Conservation (phyloP, 1,140 invertebrate species). For the Temnothorax longispinosus region DNA sequence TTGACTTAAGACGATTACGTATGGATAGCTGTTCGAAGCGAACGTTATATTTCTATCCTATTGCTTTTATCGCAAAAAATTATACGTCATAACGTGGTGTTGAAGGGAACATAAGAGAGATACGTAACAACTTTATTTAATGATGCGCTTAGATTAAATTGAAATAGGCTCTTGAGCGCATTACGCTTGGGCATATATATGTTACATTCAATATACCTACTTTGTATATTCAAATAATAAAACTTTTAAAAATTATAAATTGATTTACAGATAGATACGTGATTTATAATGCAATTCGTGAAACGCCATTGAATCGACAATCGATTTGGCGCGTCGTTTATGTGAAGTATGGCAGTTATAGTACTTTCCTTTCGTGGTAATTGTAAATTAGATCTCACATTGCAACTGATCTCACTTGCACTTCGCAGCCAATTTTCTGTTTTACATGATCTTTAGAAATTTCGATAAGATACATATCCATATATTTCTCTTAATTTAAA, state of each 20-base stretch:
- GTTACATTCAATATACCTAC: neutral
- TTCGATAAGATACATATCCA: neutral
- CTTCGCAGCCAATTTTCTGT: neutral
- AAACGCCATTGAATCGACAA: no score
- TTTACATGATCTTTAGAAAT: neutral
- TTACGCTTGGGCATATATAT: neutral
- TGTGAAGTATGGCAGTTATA: neutral
- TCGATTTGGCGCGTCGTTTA: neutral
- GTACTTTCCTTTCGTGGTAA: neutral
- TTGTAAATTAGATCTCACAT: conserved; percentile 2
- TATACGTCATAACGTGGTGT: neutral
- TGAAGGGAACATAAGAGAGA: neutral
- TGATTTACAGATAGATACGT: neutral
- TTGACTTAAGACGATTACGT: conserved; percentile 7
- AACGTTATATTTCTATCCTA: neutral
- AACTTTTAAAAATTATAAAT: conserved; percentile 10
- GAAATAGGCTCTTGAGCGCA: neutral
- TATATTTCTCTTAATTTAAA: conserved; percentile 5
- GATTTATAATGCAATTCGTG: conserved; percentile 13
- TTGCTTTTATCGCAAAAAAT: neutral
- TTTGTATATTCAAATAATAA: neutral
- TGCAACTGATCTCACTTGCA: no score
- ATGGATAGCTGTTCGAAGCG: neutral
- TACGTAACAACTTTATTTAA: neutral
- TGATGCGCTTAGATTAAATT: neutral